These are phyloP conservation scores for Drosophila vallismaia DNA, from an alignment of 2,888 invertebrate genomes.

Conservation along the genomic window DNA sequence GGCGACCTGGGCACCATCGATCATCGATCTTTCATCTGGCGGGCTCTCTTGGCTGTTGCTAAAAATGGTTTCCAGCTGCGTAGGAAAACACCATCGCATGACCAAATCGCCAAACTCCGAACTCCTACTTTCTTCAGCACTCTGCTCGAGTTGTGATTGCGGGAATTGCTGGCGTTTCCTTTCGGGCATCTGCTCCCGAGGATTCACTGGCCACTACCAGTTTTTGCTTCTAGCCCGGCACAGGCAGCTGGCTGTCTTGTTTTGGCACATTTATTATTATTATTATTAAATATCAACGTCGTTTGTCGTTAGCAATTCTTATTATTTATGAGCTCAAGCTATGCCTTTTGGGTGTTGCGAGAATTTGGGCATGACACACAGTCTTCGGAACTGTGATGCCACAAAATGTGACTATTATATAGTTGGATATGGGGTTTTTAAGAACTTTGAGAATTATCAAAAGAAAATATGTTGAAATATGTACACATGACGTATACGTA, in stretches of 20 bases:
- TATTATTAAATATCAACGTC: constrained; percentile 73
- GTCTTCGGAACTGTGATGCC: constrained; percentile 27
- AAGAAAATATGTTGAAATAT: not conserved
- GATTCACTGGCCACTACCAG: constrained; percentile 49
- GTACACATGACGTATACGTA: not conserved
- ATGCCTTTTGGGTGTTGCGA: constrained; percentile 77
- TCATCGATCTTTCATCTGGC: constrained; percentile 72
- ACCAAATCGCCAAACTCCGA: constrained; percentile 67
- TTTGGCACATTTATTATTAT: constrained; percentile 77
- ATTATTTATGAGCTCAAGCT: constrained; percentile 77
- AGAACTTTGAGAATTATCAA: not conserved
- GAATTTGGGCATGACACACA: constrained; percentile 62
- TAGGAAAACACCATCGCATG: constrained; percentile 80
- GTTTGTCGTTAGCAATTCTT: constrained; percentile 75
- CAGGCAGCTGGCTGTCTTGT: constrained; percentile 54
- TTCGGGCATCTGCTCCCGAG: constrained; percentile 22
- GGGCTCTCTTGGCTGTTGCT: constrained; percentile 62
- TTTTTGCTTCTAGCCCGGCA: constrained; percentile 42
- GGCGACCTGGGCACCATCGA: constrained; percentile 75
- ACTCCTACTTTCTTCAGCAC: constrained; percentile 71
- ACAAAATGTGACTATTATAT: constrained; percentile 17
- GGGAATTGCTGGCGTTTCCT: constrained; percentile 46
- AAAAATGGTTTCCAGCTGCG: constrained; percentile 79
- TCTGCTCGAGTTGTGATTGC: constrained; percentile 78
- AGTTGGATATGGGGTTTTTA: not conserved